A percentile compares a stretch with the other conserved stretches of the same genome.
Evolutionary conservation across 2,797 vertebrate genomes (phyloP).

Genomic region (Aselliscus stoliczkanus): DNA sequence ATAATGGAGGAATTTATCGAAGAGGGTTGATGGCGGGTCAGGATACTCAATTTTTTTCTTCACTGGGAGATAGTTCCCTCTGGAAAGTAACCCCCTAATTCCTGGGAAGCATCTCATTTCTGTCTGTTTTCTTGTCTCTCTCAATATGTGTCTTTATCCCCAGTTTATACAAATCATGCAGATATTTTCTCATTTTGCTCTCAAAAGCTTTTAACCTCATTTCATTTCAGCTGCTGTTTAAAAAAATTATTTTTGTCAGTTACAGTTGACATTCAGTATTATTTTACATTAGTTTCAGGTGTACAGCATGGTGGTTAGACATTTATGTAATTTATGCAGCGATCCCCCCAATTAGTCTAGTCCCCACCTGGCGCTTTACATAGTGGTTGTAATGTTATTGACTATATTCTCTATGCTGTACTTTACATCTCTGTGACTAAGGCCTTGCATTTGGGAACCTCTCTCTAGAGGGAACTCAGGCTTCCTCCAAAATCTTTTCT

Average conservation of each 20-base stretch:
- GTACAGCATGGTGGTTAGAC: too few species aligned
- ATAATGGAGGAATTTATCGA: conserved; percentile 65
- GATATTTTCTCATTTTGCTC: conserved; percentile 16
- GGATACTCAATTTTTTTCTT: conserved; percentile 69
- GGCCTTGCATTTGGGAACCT: background rate
- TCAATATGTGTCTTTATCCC: background rate
- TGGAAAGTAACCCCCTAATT: background rate
- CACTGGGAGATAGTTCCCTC: conserved; percentile 20
- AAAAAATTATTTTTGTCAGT: too few species aligned
- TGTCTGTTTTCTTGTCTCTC: background rate
- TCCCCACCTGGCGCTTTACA: too few species aligned
- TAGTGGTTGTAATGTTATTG: too few species aligned
- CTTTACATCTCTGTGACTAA: background rate
- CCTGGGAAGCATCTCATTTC: background rate
- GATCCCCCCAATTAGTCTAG: too few species aligned
- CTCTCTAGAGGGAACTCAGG: background rate
- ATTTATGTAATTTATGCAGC: too few species aligned
- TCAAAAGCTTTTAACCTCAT: conserved; percentile 21
- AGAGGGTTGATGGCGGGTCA: conserved; percentile 50
- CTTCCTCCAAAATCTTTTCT: background rate
- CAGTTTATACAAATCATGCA: background rate
- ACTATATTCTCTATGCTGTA: too few species aligned
- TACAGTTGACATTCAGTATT: too few species aligned
- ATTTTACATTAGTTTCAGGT: too few species aligned
- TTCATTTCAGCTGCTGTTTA: background rate